Base-by-base conservation (phyloP, 30 jellyfish, hydroid and myxozoan species). In the Pseudorhiza aurosa region DNA sequence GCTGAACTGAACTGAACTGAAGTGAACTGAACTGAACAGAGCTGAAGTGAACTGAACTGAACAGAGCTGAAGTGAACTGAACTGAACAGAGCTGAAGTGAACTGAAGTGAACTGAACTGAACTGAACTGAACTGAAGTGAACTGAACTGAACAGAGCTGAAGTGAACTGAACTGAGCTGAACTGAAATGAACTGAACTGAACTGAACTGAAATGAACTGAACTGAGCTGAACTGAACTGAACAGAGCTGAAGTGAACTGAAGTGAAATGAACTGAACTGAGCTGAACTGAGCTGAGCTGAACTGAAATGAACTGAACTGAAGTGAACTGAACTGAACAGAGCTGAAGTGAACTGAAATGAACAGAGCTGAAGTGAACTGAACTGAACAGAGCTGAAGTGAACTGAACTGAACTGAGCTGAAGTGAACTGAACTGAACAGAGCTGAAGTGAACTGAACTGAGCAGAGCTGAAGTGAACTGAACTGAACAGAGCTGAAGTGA, bases 1-100 rank as follows among this genome's bases (percentile, higher is more conserved):
- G n/a, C 65, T 50, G 65, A 50, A 50, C 65, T 50, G 65, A 50
- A 50, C 65, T 50, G 65, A n/a, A 50, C 65, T 50, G 65, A n/a
- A 50, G 22, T 50, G 65, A n/a, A 50, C 65, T 50, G 65, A 50
- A 12, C 65, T 50, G 65, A 50, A 12, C 65, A 5, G 65, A 5
- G n/a, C 65, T 50, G 22, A 50, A 50, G 22, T 50, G 65, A 50
- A 50, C 65, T 50, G 65, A 50, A 50, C 65, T 50, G 65, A 50
- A 50, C 65, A 5, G 65, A 50, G n/a, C 65, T 50, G 65, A n/a
- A 50, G 22, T 50, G 65, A 50, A 50, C 65, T 50, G 65, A 5
- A 50, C 65, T 50, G 22, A 50, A 50, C 65, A 5, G 65, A 50
- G n/a, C 65, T 50, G 65, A 5, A 50, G 22, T 50, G 65, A 50